Conservation (phyloP, 2,888 invertebrate species). For the Capitulum mitella region DNA sequence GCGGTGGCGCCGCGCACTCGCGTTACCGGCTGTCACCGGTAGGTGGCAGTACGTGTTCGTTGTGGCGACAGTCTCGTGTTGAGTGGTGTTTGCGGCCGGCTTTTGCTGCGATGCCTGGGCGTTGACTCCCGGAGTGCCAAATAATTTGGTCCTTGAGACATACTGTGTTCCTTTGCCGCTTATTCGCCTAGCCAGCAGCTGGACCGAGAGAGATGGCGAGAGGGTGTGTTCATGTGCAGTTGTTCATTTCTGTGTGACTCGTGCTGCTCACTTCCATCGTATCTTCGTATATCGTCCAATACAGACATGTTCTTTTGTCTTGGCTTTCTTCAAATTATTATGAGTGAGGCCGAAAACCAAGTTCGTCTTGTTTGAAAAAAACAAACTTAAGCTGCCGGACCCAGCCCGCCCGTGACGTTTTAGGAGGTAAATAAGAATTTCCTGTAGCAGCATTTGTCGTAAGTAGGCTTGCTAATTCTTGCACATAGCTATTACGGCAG, state of each 20-base stretch:
- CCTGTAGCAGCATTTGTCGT: too few species aligned
- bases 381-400: too few species aligned
- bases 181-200: not conserved
- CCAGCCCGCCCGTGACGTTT: too few species aligned
- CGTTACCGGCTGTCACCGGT: not conserved
- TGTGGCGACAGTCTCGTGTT: not conserved
- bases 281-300: slow-evolving; percentile 12
- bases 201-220: not conserved
- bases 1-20: not conserved
- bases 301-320: not conserved
- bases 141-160: not conserved
- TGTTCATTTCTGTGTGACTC: not conserved
- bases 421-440: too few species aligned
- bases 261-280: not conserved
- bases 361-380: too few species aligned
- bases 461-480: too few species aligned
- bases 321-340: too few species aligned
- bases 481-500: too few species aligned
- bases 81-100: not conserved
- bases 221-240: not conserved
- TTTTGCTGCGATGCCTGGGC: not conserved
- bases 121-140: not conserved
- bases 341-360: too few species aligned
- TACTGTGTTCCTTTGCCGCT: not conserved
- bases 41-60: not conserved